These are phyloP conservation scores for Trilocha varians DNA, from an alignment of 2,888 invertebrate genomes.

Conservation along the genomic window DNA sequence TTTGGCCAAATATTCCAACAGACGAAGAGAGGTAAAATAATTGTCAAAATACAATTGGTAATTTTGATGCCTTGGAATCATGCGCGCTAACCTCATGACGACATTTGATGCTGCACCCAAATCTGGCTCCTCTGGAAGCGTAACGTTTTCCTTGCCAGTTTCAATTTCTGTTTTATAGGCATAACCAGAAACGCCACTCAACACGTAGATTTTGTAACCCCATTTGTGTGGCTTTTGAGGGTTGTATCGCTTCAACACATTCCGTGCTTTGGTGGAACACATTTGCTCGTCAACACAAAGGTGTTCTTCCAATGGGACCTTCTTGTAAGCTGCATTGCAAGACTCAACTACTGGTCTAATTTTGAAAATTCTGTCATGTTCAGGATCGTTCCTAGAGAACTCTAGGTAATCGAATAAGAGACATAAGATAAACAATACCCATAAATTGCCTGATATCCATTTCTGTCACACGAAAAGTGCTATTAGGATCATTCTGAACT, in stretches of 20 bases:
- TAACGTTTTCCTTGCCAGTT: slow-evolving; percentile 22
- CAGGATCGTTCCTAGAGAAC: slow-evolving; percentile 7
- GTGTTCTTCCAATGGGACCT: slow-evolving; percentile 14
- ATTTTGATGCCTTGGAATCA: slow-evolving; percentile 20
- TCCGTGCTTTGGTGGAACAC: slow-evolving; percentile 20
- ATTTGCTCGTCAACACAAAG: slow-evolving; percentile 25
- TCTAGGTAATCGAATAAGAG: slow-evolving; percentile 10
- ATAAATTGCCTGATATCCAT: slow-evolving; percentile 14
- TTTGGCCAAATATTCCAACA: slow-evolving; percentile 23
- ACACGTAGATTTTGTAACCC: slow-evolving; percentile 26
- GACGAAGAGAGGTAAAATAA: slow-evolving; percentile 18
- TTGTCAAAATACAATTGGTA: slow-evolving; percentile 24
- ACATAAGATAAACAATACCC: slow-evolving; percentile 17
- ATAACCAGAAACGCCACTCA: slow-evolving; percentile 22
- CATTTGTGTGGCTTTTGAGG: slow-evolving; percentile 33
- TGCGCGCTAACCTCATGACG: slow-evolving; percentile 20
- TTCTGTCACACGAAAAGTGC: slow-evolving; percentile 12
- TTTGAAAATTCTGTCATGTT: slow-evolving; percentile 15
- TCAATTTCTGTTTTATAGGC: slow-evolving; percentile 26
- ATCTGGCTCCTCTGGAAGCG: slow-evolving; percentile 15
- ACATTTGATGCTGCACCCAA: slow-evolving; percentile 21
- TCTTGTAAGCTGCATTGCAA: slow-evolving; percentile 9
- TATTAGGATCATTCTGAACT: slow-evolving; percentile 16
- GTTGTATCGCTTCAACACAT: slow-evolving; percentile 25
- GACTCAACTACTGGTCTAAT: slow-evolving; percentile 16